Evolutionary conservation across 2,113 vertebrate species (phyloP).

Genomic region (Deroptyus accipitrinus): DNA sequence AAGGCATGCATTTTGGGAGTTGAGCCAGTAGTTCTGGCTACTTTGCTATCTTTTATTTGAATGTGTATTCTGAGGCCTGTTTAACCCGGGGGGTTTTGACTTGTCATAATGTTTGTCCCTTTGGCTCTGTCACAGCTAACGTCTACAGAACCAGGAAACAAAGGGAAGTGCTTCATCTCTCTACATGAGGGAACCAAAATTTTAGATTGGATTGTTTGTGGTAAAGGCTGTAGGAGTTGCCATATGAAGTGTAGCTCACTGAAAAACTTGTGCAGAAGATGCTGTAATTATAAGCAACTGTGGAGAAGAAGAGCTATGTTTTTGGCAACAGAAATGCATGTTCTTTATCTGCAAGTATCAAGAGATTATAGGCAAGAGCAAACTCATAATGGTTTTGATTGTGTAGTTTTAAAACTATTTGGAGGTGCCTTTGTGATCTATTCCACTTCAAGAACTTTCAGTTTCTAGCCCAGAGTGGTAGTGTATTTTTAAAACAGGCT

Average conservation of each 20-base stretch:
- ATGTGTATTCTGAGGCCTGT: neutral
- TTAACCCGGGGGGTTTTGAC: neutral
- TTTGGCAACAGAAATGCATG: neutral
- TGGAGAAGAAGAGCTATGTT: neutral
- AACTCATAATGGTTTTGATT: neutral
- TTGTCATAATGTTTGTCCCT: neutral
- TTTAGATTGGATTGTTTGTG: neutral
- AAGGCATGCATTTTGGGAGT: rapidly evolving
- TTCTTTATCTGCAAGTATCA: neutral
- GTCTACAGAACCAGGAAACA: neutral
- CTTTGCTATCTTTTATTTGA: neutral
- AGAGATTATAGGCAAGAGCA: neutral
- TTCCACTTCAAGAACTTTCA: neutral
- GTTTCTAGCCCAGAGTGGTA: neutral
- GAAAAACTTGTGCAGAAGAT: neutral
- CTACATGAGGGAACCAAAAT: neutral
- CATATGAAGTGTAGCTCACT: neutral
- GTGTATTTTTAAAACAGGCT: neutral
- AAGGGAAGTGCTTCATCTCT: neutral
- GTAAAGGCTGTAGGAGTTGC: neutral
- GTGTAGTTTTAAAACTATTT: neutral
- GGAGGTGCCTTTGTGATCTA: neutral
- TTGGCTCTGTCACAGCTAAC: neutral
- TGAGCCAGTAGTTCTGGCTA: neutral
- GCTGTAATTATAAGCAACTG: neutral